These are phyloP conservation scores for Myotis brandtii DNA, from an alignment of 2,113 vertebrate genomes.

Conservation along the genomic window DNA sequence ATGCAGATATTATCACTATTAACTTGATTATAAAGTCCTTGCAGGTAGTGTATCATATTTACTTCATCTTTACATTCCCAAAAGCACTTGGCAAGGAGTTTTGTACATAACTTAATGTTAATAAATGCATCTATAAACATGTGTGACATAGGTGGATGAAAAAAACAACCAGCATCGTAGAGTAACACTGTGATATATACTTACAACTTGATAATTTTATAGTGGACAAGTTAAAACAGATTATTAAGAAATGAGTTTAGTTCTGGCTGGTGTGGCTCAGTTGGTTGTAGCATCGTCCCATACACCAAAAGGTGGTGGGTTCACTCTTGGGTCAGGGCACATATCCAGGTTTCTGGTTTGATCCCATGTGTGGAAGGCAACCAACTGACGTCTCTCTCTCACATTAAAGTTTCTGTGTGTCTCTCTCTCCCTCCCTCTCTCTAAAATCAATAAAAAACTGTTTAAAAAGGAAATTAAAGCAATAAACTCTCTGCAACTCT, in stretches of 20 bases:
- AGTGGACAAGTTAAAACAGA: background rate
- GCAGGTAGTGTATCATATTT: background rate
- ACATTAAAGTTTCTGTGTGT: too few species aligned
- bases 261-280: too few species aligned
- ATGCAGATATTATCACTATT: background rate
- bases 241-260: background rate
- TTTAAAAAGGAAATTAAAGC: too few species aligned
- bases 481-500: too few species aligned
- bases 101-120: background rate
- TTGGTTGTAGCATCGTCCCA: too few species aligned
- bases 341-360: too few species aligned
- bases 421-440: too few species aligned
- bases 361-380: too few species aligned
- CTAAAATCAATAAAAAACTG: too few species aligned
- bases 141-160: background rate
- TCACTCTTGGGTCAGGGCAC: too few species aligned
- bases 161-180: background rate
- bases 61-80: background rate
- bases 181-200: background rate
- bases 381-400: too few species aligned
- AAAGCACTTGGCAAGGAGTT: background rate
- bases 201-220: background rate
- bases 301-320: too few species aligned
- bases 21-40: background rate
- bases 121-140: background rate